Base-by-base conservation (phyloP, 1,140 invertebrate species). In the Drosophila lini region DNA sequence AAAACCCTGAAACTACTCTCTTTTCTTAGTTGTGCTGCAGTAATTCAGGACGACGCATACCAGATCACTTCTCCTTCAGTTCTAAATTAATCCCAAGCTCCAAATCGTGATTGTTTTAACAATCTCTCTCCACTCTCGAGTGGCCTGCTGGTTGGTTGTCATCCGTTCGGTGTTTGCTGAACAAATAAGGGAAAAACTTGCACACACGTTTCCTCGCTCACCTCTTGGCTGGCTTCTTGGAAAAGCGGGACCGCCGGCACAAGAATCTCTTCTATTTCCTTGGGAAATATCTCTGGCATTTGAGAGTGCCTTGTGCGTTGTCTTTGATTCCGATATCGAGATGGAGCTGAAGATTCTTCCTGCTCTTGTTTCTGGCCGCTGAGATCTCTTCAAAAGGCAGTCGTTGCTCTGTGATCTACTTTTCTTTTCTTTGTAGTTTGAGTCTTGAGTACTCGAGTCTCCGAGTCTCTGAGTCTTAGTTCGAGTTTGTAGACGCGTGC, bases 251-350 rank as follows among this genome's bases (percentile, higher is more conserved):
- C 59, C 52, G 36, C 59, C 52, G 32, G 50, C 70, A 34, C 28
- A 80, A 84, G 85, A 89, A 88, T 88, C 84, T 88, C 45, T 74
- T 78, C 77, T 76, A 88, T 90, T 88, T 88, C 84, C 83, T 84
- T 88, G 83, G 85, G 85, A 88, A 88, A 84, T 75, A 88, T 88
- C 67, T 89, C 63, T 84, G 83, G 83, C 85, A 84, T 86, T 80
- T 68, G 67, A 36, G 67, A 36, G 53, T 25, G 58, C 48, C 16
- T 53, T 34, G 61, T 44, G 63, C 63, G 45, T 69, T 70, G 61
- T 41, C 60, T 69, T 69, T 69, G 65, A 65, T 69, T 65, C 60
- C 68, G 47, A 71, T 73, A 58, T 45, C 57, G 41, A 67, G 58
- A 22, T 45, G 15, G 8, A 50, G 32, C 48, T 52, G 6, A 1